Base-by-base conservation (phyloP, 2,888 invertebrate species). In the Polydrusus tereticollis region DNA sequence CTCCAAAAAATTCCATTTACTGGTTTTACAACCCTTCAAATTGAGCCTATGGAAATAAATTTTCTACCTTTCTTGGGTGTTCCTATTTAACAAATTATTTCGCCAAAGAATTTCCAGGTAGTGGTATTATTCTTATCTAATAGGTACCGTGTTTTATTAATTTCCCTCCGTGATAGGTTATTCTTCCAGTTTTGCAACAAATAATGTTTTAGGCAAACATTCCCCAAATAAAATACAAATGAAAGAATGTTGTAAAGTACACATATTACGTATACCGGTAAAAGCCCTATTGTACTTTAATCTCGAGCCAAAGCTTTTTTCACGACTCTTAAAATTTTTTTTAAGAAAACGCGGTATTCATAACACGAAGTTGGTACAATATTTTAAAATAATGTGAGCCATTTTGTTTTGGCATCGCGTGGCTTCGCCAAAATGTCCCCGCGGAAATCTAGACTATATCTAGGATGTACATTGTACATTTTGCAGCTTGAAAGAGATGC, bases 381-480 rank as follows among this genome's bases (percentile, higher is more conserved):
- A 70, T 70, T 70, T 70, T 70, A 70, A 70, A 70, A 70, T 70
- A 65, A 70, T 65, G 70, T 59, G 70, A 58, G 21, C 33, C 70
- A 70, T 70, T 70, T 70, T 65, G 70, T 70, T 70, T 70, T 41
- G 65, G 65, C 59, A 47, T 57, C 45, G 26, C 45, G 21, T 45
- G 45, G 12, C 21, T 55, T 29, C 29, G 59, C 52, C 64, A 70
- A 70, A 70, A 65, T 65, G 70, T 70, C 70, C 70, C 70, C 16
- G 65, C 43, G 70, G 70, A 70, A 70, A 70, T 70, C 70, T 69
- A 69, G 57, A 63, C 63, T 55, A 63, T 69, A 63, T 69, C 57
- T 65, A 65, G 64, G 58, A 65, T 64, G 70, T 65, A 55, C 65
- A 70, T 65, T 64, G 70, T 65, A 55, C 65, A 70, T 65, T 70